These are phyloP conservation scores for Leptodactylus fuscus DNA, from an alignment of 2,113 vertebrate species.

Conservation along the genomic window DNA sequence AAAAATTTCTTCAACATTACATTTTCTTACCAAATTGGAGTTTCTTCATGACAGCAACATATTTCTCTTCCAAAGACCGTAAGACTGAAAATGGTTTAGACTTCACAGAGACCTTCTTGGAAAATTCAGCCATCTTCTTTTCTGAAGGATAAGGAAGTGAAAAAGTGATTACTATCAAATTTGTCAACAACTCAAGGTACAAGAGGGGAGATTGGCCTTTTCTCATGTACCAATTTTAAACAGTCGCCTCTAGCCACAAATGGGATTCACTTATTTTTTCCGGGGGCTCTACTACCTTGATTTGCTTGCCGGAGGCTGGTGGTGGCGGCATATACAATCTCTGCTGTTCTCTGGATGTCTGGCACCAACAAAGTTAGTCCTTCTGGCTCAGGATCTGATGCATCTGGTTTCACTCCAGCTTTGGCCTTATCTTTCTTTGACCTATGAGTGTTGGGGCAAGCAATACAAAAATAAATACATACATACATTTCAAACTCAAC, in stretches of 20 bases:
- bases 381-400: constrained; percentile 94
- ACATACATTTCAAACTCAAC: neutral
- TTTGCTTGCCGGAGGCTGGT: constrained; percentile 92
- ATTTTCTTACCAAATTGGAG: constrained; percentile 92
- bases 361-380: constrained; percentile 94
- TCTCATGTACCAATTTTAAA: too few species aligned
- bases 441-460: constrained; percentile 69
- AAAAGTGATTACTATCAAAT: neutral
- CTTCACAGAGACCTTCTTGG: constrained; percentile 84
- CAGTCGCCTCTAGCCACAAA: too few species aligned
- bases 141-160: constrained; percentile 72
- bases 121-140: constrained; percentile 92
- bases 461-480: constrained; percentile 34
- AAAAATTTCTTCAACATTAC: too few species aligned
- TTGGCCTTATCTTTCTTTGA: constrained; percentile 98
- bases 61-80: constrained; percentile 95
- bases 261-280: too few species aligned
- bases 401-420: constrained; percentile 88
- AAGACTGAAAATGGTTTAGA: constrained; percentile 92
- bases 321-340: constrained; percentile 92
- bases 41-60: constrained; percentile 95
- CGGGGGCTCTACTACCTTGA: constrained; percentile 78
- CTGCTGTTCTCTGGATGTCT: constrained; percentile 96
- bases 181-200: too few species aligned
- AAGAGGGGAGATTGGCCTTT: too few species aligned